These are phyloP conservation scores for Psix sp. DNA, from an alignment of 1,140 invertebrate species.

Conservation along the genomic window DNA sequence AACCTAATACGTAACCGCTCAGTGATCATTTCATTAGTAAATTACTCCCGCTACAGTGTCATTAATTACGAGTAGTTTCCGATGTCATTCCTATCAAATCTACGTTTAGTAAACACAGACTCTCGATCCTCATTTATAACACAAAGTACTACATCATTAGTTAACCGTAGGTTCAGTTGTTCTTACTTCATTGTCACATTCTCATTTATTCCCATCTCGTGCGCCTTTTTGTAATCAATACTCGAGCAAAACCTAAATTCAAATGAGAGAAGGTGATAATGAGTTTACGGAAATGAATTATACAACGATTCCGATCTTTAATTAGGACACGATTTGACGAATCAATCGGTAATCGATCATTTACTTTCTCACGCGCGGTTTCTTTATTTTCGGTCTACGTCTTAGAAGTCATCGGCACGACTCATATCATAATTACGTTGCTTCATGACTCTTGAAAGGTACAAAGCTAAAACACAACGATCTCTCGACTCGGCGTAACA, in stretches of 20 bases:
- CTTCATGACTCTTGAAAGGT: constrained; percentile 15
- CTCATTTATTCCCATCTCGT: no score
- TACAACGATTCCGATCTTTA: background rate
- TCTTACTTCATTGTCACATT: no score
- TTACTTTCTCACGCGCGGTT: no score
- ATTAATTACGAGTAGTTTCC: constrained; percentile 33
- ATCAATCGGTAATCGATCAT: constrained; percentile 14
- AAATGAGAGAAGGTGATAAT: no score
- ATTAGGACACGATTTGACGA: constrained; percentile 2
- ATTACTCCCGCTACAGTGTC: constrained; percentile 13
- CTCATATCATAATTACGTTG: constrained; percentile 35
- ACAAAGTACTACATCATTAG: constrained; percentile 8
- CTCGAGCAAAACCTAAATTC: no score
- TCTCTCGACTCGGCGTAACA: constrained; percentile 13
- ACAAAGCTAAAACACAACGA: constrained; percentile 45
- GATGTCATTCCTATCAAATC: constrained; percentile 17
- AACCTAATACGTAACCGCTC: background rate
- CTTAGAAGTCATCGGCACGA: constrained; percentile 16
- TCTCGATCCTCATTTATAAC: constrained; percentile 9
- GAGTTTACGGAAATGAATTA: no score
- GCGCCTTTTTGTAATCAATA: no score
- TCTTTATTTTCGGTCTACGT: background rate
- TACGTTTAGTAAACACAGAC: background rate
- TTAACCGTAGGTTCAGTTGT: no score
- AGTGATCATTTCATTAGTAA: constrained; percentile 35